A percentile compares a stretch with the other conserved stretches of the same genome.
These are phyloP conservation scores for Mugil cephalus DNA, from an alignment of 2,113 vertebrate species.

Conservation along the genomic window DNA sequence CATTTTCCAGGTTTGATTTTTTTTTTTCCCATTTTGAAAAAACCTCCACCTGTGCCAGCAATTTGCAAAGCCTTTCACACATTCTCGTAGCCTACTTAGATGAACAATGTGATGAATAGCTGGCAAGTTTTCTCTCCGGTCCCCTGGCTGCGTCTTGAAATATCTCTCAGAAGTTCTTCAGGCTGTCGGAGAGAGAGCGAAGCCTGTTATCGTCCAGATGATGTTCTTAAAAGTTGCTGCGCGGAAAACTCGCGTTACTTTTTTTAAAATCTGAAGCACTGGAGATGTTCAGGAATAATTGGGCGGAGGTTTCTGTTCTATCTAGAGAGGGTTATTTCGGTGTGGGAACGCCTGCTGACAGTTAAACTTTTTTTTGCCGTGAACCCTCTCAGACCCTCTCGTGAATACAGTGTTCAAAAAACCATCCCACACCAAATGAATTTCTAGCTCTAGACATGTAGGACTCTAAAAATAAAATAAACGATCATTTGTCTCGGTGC, in stretches of 20 bases:
- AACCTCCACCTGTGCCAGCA: neutral
- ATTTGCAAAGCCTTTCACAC: slow-evolving; percentile 21
- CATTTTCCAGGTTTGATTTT: slow-evolving; percentile 25
- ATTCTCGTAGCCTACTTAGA: neutral
- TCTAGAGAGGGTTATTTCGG: neutral
- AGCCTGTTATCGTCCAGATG: neutral
- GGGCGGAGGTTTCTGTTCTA: slow-evolving; percentile 4
- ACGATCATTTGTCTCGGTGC: neutral
- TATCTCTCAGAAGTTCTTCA: neutral
- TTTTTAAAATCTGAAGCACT: slow-evolving; percentile 14
- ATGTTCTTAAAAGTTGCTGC: neutral
- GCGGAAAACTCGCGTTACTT: neutral
- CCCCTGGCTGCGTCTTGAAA: slow-evolving; percentile 5
- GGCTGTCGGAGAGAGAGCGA: neutral
- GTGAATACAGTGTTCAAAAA: slow-evolving; percentile 37
- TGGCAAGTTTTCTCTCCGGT: neutral
- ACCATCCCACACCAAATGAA: no score
- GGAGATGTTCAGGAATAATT: slow-evolving; percentile 53
- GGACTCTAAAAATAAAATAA: slow-evolving; percentile 11
- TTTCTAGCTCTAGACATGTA: neutral
- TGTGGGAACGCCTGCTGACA: neutral
- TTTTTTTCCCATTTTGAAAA: slow-evolving; percentile 18
- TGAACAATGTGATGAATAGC: slow-evolving; percentile 2
- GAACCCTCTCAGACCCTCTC: neutral
- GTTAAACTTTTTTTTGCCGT: neutral